Conservation (phyloP, 2,888 invertebrate genomes). For the Archaeoteleia sp. region DNA sequence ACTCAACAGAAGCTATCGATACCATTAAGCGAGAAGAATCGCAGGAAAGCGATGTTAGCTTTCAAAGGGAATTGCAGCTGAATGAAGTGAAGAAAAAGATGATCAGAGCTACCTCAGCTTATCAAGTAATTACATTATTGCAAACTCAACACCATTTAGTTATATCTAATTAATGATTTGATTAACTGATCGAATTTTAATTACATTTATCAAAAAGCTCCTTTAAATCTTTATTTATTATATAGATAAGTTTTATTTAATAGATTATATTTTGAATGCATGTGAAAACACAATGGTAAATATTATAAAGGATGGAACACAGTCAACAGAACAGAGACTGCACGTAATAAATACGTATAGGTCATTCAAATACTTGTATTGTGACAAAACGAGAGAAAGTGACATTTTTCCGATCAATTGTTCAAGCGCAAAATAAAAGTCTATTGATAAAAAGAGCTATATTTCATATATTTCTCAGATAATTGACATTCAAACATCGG, state of each 20-base stretch:
- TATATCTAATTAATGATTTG: constrained; percentile 5
- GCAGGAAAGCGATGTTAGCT: constrained; percentile 67
- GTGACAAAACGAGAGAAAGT: constrained; percentile 12
- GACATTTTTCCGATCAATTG: constrained; percentile 4
- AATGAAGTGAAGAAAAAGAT: constrained; percentile 69
- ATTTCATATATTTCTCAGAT: too few relatives aligned
- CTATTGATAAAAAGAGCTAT: constrained; percentile 3
- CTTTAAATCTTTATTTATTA: neutral
- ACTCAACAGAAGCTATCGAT: constrained; percentile 66
- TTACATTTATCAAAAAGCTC: too few relatives aligned
- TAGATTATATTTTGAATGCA: too few relatives aligned
- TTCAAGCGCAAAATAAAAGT: neutral
- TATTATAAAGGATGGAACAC: constrained; percentile 18
- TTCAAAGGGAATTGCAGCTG: constrained; percentile 68
- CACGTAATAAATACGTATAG: constrained; percentile 14
- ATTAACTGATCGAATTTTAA: neutral
- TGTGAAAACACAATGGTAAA: neutral
- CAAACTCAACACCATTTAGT: neutral
- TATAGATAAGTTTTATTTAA: too few relatives aligned
- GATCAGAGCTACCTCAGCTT: constrained; percentile 63
- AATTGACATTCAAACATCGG: constrained; percentile 12
- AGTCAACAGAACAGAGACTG: constrained; percentile 16
- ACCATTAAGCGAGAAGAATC: constrained; percentile 60
- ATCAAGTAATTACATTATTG: constrained; percentile 48
- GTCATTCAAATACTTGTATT: constrained; percentile 25